A percentile compares a stretch with the other conserved stretches of the same genome.
These are phyloP conservation scores for Chunga burmeisteri DNA, from an alignment of 2,113 vertebrate genomes.

Conservation along the genomic window DNA sequence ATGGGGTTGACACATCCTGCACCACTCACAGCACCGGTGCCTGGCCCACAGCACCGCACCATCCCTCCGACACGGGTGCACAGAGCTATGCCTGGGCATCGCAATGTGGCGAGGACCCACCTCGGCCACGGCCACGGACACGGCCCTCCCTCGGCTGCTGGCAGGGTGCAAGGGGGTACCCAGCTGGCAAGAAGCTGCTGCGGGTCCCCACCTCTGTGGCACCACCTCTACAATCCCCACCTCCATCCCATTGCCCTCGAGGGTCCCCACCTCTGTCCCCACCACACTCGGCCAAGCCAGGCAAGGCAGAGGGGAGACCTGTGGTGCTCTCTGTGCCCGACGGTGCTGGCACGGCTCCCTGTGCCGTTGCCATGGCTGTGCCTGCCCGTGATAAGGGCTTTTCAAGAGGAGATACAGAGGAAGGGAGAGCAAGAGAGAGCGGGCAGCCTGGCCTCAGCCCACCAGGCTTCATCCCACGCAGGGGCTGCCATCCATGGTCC, in stretches of 20 bases:
- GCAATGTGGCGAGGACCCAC: neutral
- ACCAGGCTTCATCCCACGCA: neutral
- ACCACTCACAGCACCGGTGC: rapidly evolving
- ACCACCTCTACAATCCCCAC: rapidly evolving
- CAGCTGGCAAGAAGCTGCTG: neutral
- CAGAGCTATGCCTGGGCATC: neutral
- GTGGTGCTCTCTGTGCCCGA: rapidly evolving
- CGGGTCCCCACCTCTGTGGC: neutral
- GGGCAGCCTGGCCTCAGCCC: neutral
- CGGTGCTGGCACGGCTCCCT: neutral
- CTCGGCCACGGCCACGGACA: rapidly evolving
- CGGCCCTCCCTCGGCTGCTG: neutral
- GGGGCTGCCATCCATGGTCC: neutral
- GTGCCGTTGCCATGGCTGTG: neutral
- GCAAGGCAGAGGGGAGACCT: rapidly evolving
- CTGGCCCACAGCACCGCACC: neutral
- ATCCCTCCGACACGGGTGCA: neutral
- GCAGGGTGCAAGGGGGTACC: neutral
- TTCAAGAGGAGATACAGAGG: rapidly evolving
- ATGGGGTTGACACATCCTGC: neutral
- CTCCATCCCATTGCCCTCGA: neutral
- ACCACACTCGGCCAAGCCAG: rapidly evolving
- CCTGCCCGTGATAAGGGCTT: neutral
- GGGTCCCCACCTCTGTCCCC: rapidly evolving
- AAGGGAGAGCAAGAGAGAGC: neutral